phyloP scores from a whole-genome alignment of 2,113 vertebrate genomes.

The Lasiurus cinereus region DNA sequence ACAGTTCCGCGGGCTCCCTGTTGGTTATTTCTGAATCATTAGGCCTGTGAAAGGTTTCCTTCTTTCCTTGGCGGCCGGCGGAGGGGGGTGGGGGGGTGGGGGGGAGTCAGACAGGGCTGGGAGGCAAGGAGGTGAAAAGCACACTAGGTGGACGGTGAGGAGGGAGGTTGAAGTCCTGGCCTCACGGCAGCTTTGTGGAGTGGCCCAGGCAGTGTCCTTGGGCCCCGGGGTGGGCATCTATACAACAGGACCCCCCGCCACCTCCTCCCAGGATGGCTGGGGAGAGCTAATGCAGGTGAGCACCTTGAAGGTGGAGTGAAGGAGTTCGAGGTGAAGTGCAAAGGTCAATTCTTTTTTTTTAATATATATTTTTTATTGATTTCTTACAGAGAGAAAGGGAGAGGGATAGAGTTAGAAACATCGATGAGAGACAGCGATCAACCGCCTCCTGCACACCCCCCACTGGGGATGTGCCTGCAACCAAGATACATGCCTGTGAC shows the following conservation, averaged over 20 bases:
- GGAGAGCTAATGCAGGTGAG: not conserved
- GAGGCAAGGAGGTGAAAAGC: not conserved
- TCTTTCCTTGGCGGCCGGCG: constrained; percentile 28
- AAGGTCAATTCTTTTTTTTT: not conserved
- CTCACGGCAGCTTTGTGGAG: not conserved
- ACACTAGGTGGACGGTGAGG: not conserved
- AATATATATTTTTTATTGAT: too few species aligned
- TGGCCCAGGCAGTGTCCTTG: not conserved
- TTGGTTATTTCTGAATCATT: constrained; percentile 73
- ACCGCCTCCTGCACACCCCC: too few species aligned
- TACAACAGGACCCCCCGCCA: not conserved
- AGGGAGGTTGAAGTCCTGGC: not conserved
- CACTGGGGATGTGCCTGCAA: too few species aligned
- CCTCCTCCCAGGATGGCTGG: not conserved
- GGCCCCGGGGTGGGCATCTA: not conserved
- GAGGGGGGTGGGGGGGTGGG: too few species aligned
- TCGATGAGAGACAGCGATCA: too few species aligned
- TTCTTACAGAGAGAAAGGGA: too few species aligned
- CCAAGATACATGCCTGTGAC: too few species aligned
- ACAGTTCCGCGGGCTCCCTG: constrained; percentile 20
- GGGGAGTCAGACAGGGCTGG: not conserved
- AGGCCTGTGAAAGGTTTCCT: constrained; percentile 62
- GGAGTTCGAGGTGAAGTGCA: not conserved
- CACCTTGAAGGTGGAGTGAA: not conserved
- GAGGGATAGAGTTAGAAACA: too few species aligned